Evolutionary conservation across 2,888 invertebrate genomes (phyloP).

Genomic region (Diploptera punctata): DNA sequence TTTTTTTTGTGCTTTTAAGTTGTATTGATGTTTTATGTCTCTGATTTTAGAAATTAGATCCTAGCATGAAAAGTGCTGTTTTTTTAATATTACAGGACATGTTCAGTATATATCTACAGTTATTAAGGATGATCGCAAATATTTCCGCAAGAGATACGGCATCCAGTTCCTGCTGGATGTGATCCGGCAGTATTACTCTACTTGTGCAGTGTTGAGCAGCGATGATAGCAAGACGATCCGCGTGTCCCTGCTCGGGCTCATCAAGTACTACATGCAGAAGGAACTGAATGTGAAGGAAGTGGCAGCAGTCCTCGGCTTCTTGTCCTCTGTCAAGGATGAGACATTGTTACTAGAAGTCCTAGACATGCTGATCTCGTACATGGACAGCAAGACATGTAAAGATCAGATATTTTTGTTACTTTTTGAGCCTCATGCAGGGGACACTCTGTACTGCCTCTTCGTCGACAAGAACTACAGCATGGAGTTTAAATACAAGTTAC

Average conservation of each 20-base stretch:
- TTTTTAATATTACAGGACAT: conserved; percentile 54
- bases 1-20: too few relatives aligned
- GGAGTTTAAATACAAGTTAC: conserved; percentile 57
- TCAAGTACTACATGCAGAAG: conserved; percentile 64
- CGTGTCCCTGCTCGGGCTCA: conserved; percentile 61
- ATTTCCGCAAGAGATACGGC: conserved; percentile 66
- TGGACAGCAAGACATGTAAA: conserved; percentile 59
- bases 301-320: conserved; percentile 58
- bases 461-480: conserved; percentile 57
- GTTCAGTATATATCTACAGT: conserved; percentile 67
- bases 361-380: conserved; percentile 60
- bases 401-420: conserved; percentile 66
- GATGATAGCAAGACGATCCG: conserved; percentile 64
- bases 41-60: too few relatives aligned
- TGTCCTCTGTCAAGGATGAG: conserved; percentile 61
- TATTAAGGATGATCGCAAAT: conserved; percentile 65
- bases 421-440: conserved; percentile 64
- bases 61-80: too few relatives aligned
- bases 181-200: conserved; percentile 61
- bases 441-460: conserved; percentile 64
- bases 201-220: conserved; percentile 53
- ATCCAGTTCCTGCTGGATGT: conserved; percentile 66
- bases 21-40: too few relatives aligned
- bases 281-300: conserved; percentile 61
- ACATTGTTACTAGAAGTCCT: conserved; percentile 62